Evolutionary conservation across 2,113 vertebrate genomes (phyloP), one percentile per base, ranked within the genome.

Genomic region (Corvus hawaiiensis): DNA sequence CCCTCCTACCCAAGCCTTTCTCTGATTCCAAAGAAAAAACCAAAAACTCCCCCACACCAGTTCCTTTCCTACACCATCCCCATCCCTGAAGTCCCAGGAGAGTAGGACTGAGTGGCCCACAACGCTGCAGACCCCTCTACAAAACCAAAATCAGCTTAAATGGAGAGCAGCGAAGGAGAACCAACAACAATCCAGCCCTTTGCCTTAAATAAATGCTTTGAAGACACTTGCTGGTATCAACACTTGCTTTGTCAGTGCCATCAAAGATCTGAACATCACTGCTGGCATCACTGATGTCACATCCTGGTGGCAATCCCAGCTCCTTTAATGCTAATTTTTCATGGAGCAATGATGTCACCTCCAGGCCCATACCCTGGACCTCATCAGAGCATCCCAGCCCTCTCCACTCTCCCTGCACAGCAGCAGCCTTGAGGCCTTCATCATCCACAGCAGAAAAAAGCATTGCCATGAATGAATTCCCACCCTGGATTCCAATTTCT

Each of bases 371-470:
- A 33, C 13, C 56, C 24, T 46, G 62, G 32, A 24, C 35, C 41
- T 11, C 76, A 32, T 3, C 51, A 44, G 43, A 63, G 22, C 6
- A 1, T 19, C 56, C 46, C 66, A 79, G 22, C 28, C 54, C 24
- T 55, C 30, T 4, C 51, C 16, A 10, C 14, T 16, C 30, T 14
- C 33, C 33, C 54, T 46, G 7, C 28, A 23, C 13, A 68, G 43
- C 64, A 69, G 54, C 78, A 66, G 33, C 78, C 22, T 87, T 3
- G 21, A 44, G 19, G 33, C 44, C 46, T 26, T 39, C 7, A 4
- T 3, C 21, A 12, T 7, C n/a, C 37, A 10, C 8, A 30, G 7
- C 8, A 35, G 28, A 26, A 12, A 51, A 1, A 43, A 20, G 1
- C 14, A 2, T 4, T 33, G 15, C 43, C 16, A 3, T 2, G 51